Conservation (phyloP, 2,797 vertebrate species). For the Spinibarbus caldwelli region DNA sequence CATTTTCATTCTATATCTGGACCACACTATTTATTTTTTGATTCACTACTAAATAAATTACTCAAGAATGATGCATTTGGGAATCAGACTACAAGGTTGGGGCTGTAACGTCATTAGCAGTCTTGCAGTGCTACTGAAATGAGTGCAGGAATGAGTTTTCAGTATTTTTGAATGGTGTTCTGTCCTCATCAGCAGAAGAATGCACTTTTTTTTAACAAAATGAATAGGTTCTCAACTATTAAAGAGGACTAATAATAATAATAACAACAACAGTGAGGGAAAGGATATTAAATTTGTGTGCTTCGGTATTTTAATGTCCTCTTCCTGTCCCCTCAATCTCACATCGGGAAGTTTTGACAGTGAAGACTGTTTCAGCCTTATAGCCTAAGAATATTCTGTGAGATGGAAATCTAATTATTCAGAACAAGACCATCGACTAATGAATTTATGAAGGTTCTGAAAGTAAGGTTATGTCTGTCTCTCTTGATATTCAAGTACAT, state of each 20-base stretch:
- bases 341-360: conserved; percentile 34
- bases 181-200: not conserved
- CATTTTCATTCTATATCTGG: not conserved
- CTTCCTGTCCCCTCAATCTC: conserved; percentile 27
- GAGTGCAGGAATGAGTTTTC: not conserved
- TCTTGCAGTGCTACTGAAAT: not conserved
- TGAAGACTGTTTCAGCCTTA: conserved; percentile 29
- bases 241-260: not conserved
- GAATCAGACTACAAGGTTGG: not conserved
- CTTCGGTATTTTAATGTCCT: conserved; percentile 34
- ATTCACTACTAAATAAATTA: not conserved
- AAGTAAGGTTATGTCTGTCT: conserved; percentile 46
- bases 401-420: conserved; percentile 59
- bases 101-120: not conserved
- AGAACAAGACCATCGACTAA: conserved; percentile 60
- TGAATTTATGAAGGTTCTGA: conserved; percentile 55
- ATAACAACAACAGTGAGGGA: not conserved
- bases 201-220: not conserved
- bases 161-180: not conserved
- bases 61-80: not conserved
- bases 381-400: conserved; percentile 50
- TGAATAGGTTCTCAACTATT: not conserved
- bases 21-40: not conserved
- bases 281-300: conserved; percentile 2
- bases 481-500: conserved; percentile 40